These are phyloP conservation scores for Apis florea DNA, from an alignment of 1,140 invertebrate species.

Conservation along the genomic window DNA sequence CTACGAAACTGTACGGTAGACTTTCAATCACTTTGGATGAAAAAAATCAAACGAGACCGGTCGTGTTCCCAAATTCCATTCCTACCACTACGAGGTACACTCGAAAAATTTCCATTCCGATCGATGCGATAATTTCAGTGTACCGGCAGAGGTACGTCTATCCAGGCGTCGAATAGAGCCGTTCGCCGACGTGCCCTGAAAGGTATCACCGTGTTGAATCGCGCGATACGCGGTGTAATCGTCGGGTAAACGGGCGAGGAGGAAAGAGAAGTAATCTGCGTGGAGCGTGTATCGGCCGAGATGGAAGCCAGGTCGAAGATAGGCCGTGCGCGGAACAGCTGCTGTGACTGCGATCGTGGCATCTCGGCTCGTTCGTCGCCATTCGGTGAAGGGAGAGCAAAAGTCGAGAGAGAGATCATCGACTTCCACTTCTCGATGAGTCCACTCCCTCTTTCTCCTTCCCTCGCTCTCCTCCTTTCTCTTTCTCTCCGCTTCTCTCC, in stretches of 20 bases:
- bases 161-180: neutral
- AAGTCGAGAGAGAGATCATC: slow-evolving; percentile 74
- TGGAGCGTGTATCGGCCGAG: slow-evolving; percentile 8
- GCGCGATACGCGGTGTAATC: neutral
- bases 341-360: slow-evolving; percentile 64
- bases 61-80: neutral
- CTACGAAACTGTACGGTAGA: no score
- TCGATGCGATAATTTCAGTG: neutral
- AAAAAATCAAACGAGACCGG: no score
- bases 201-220: slow-evolving; percentile 7
- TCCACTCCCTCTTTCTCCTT: slow-evolving; percentile 28
- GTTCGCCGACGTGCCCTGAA: neutral
- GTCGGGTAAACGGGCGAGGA: no score
- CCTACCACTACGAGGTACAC: neutral
- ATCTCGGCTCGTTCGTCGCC: slow-evolving; percentile 65
- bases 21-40: no score
- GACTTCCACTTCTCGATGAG: slow-evolving; percentile 60
- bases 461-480: neutral
- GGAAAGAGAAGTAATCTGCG: no score
- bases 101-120: no score
- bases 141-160: neutral
- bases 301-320: slow-evolving; percentile 25
- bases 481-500: slow-evolving; percentile 13
- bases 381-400: slow-evolving; percentile 68
- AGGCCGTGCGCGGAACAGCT: slow-evolving; percentile 49